Evolutionary conservation across 2,113 vertebrate genomes (phyloP).

Genomic region (Passer montanus): DNA sequence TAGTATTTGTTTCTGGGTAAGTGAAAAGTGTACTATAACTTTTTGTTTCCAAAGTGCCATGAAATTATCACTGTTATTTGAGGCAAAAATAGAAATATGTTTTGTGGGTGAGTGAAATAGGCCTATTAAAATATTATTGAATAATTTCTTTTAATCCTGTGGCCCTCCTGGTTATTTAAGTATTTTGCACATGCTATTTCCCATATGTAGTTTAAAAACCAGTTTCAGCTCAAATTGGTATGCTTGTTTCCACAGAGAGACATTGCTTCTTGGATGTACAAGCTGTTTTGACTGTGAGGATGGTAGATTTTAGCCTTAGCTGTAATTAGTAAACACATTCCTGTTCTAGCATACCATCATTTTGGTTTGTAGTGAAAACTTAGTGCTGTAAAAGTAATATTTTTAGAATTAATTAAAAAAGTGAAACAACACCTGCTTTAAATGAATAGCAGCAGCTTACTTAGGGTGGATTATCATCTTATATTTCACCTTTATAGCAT

Average conservation of each 20-base stretch:
- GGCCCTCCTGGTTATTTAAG: background rate
- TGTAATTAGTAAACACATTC: background rate
- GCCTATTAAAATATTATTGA: background rate
- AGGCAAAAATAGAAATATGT: background rate
- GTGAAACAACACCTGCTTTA: conserved; percentile 24
- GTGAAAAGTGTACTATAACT: background rate
- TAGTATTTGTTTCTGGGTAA: background rate
- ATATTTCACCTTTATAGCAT: conserved; percentile 23
- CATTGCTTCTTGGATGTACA: background rate
- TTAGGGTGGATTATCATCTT: conserved; percentile 16
- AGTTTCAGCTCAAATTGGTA: background rate
- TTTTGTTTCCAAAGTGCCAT: background rate
- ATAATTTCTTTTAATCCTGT: background rate
- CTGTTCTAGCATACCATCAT: background rate
- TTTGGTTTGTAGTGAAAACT: conserved; percentile 7
- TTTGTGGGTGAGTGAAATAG: background rate
- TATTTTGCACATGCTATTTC: background rate
- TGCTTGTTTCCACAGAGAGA: background rate
- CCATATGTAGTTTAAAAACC: background rate
- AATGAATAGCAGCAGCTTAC: conserved; percentile 8
- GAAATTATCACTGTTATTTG: background rate
- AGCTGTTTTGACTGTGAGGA: background rate
- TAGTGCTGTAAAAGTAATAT: background rate
- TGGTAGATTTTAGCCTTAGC: background rate
- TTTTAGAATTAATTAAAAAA: conserved; percentile 32